Evolutionary conservation across 2,113 vertebrate species (phyloP).

Genomic region (Rhabdomys dilectus): DNA sequence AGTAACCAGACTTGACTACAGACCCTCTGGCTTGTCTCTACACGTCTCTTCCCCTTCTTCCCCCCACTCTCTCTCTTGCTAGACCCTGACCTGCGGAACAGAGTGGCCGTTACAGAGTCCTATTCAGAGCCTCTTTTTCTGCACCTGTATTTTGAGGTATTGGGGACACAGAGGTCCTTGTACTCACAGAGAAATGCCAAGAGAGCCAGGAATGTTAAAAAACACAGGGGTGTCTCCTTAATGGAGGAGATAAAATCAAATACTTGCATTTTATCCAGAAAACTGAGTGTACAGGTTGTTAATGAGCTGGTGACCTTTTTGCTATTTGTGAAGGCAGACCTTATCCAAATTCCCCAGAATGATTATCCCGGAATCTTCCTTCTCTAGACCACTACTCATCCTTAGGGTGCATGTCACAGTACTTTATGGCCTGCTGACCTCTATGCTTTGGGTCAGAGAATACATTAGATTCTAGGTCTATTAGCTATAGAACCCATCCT

Average conservation of each 20-base stretch:
- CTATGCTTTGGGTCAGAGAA: neutral
- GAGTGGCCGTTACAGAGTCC: too few species aligned
- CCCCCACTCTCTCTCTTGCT: too few species aligned
- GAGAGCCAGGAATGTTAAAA: neutral
- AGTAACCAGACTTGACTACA: too few species aligned
- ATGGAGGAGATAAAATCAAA: neutral
- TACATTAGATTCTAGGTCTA: neutral
- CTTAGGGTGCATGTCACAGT: neutral
- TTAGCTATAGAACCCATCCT: neutral
- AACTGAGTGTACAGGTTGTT: neutral
- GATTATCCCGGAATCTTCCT: neutral
- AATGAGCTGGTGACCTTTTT: neutral
- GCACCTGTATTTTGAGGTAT: neutral
- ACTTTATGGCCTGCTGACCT: neutral
- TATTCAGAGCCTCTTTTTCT: neutral
- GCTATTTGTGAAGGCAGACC: neutral
- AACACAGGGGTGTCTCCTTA: neutral
- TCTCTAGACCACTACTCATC: neutral
- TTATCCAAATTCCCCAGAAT: neutral
- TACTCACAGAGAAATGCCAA: neutral
- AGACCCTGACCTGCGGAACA: too few species aligned
- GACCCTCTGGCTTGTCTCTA: too few species aligned
- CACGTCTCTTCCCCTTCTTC: too few species aligned
- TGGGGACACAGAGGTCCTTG: neutral
- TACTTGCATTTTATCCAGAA: neutral